Evolutionary conservation across 2,888 invertebrate genomes (phyloP).

Genomic region (Rhimphoctona megacephalus): DNA sequence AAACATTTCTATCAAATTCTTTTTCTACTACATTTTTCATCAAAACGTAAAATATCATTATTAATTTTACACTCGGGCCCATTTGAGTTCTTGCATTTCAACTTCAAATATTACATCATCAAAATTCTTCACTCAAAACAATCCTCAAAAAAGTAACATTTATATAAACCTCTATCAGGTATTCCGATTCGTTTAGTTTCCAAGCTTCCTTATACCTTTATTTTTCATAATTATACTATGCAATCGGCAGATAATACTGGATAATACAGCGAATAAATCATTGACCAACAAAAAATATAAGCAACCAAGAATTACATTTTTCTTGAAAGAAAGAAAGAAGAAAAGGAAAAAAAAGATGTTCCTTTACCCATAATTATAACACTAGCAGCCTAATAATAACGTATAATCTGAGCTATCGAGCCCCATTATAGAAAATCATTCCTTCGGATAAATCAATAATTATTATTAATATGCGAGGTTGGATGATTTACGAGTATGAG

Average conservation of each 20-base stretch:
- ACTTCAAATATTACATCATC: background rate
- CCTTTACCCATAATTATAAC: conserved; percentile 22
- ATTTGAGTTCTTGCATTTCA: no score
- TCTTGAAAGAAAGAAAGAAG: background rate
- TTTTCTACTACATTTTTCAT: background rate
- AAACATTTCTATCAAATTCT: background rate
- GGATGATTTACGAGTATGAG: conserved; percentile 72
- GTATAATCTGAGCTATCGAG: conserved; percentile 52
- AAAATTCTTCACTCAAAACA: background rate
- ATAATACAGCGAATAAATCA: conserved; percentile 16
- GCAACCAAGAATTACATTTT: conserved; percentile 7
- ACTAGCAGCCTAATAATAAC: conserved; percentile 45
- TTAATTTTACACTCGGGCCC: no score
- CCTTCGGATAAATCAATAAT: conserved; percentile 49
- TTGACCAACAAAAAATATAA: background rate
- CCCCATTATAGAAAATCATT: conserved; percentile 54
- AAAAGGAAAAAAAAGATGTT: background rate
- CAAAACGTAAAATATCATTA: background rate
- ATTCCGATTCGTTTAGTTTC: background rate
- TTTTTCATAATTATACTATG: background rate
- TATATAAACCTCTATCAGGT: background rate
- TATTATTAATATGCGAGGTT: conserved; percentile 62
- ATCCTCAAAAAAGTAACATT: background rate
- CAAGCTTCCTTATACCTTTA: background rate
- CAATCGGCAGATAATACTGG: background rate